These are phyloP conservation scores for Leptobrachium leishanense DNA, from an alignment of 2,113 vertebrate species.

Conservation along the genomic window DNA sequence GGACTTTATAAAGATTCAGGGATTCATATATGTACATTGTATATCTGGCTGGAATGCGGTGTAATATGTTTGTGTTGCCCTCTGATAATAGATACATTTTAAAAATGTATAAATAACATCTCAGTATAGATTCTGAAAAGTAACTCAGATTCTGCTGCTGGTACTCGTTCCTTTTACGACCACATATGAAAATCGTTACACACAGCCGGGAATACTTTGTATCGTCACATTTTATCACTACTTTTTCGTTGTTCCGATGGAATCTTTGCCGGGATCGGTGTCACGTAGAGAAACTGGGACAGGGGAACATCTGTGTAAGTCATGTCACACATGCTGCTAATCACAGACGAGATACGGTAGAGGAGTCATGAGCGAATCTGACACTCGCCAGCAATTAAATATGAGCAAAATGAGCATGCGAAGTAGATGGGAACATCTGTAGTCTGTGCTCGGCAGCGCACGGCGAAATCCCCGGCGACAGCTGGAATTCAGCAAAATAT, in stretches of 20 bases:
- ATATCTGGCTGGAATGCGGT: too few species aligned
- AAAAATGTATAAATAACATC: too few species aligned
- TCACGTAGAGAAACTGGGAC: not conserved
- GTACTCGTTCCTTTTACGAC: too few species aligned
- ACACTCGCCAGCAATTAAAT: conserved; percentile 29
- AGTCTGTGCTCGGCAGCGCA: not conserved
- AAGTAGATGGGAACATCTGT: conserved; percentile 36
- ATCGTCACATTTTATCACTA: too few species aligned
- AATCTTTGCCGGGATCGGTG: not conserved
- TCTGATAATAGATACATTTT: too few species aligned
- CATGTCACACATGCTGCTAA: not conserved
- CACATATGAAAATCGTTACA: too few species aligned
- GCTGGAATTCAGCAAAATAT: conserved; percentile 35
- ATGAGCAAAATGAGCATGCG: conserved; percentile 5
- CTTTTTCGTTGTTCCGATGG: not conserved
- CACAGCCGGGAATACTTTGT: too few species aligned
- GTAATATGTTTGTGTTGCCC: too few species aligned
- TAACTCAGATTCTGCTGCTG: too few species aligned
- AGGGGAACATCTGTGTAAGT: not conserved
- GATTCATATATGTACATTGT: too few species aligned
- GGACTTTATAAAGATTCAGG: too few species aligned
- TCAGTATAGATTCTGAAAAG: too few species aligned
- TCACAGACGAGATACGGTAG: not conserved
- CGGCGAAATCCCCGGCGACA: conserved; percentile 30
- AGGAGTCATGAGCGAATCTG: not conserved